These are phyloP conservation scores for Euwallacea similis DNA, from an alignment of 1,140 invertebrate genomes.

Conservation along the genomic window DNA sequence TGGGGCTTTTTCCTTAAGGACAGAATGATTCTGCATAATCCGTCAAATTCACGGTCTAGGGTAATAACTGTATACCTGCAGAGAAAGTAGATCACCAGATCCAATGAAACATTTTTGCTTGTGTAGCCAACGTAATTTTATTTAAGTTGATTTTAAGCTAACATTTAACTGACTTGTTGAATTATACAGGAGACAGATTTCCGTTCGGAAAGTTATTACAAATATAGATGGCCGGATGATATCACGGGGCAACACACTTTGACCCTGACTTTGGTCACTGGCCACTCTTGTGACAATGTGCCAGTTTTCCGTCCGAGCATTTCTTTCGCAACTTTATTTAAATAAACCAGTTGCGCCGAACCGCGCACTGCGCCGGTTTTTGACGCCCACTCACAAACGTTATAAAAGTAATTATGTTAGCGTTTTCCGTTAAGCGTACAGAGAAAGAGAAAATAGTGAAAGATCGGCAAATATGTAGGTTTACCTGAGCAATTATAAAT, in stretches of 20 bases:
- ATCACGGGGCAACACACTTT: neutral
- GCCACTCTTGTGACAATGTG: slow-evolving; percentile 13
- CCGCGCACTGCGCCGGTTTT: slow-evolving; percentile 14
- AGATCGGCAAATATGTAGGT: slow-evolving; percentile 30
- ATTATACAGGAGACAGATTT: no score
- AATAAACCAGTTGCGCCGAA: slow-evolving; percentile 21
- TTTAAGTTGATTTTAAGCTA: neutral
- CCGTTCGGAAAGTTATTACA: neutral
- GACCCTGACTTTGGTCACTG: slow-evolving; percentile 23
- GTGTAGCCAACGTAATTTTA: neutral
- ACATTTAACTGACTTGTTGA: no score
- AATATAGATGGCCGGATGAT: slow-evolving; percentile 1
- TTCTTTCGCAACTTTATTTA: slow-evolving; percentile 20
- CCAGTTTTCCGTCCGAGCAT: slow-evolving; percentile 2
- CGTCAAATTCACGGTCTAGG: slow-evolving; percentile 15
- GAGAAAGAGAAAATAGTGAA: slow-evolving; percentile 36
- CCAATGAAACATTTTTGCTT: neutral
- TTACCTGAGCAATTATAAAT: slow-evolving; percentile 14
- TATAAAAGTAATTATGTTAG: slow-evolving; percentile 16
- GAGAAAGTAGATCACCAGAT: slow-evolving; percentile 17
- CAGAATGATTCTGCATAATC: slow-evolving; percentile 9
- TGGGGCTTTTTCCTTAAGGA: neutral
- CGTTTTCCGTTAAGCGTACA: slow-evolving; percentile 19
- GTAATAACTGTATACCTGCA: neutral
- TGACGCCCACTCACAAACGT: slow-evolving; percentile 12